Base-by-base conservation (phyloP, 2,113 vertebrate genomes). In the Oncorhynchus gorbuscha region DNA sequence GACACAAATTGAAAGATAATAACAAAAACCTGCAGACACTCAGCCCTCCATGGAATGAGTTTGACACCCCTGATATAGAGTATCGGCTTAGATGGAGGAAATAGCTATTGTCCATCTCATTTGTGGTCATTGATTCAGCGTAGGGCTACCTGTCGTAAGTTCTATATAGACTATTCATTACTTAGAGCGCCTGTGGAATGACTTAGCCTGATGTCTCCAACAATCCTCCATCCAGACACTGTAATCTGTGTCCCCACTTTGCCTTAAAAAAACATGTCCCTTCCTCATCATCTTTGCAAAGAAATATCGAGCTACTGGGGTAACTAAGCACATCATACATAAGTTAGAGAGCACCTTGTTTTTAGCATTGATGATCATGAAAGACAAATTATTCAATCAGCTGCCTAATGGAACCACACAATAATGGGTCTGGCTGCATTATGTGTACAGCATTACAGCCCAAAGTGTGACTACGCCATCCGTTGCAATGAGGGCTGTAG, bases 61-160 rank as follows among this genome's bases (percentile, higher is more conserved):
- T 45, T 45, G 39, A 45, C 39, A 45, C 39, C 39, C 9, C 39
- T 45, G 8, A 11, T 3, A 49, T 77, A 76, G 69, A 75, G 20
- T 70, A 49, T 3, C 30, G 72, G 73, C 72, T 69, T 51, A 76
- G 76, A 86, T 71, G 30, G 83, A 86, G 83, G 87, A 91, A 90
- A 91, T 83, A 76, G 80, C 79, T 86, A 78, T 89, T 90, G 84
- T 89, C 82, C 85, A 79, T 90, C 85, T 91, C 79, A 90, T 91
- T 89, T 87, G 86, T 79, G 81, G 75, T 73, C 89, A 91, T 87
- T 88, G 91, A 90, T 92, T 87, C 80, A 76, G 67, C 69, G 68
- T 66, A 74, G 68, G 77, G 77, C 77, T 77, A 76, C 2, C 39
- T 48, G 64, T 83, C 75, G 80, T 68, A 61, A 80, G 76, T 79